These are phyloP conservation scores for Leptinotarsa lineolata DNA, from an alignment of 1,140 invertebrate species.

Conservation along the genomic window DNA sequence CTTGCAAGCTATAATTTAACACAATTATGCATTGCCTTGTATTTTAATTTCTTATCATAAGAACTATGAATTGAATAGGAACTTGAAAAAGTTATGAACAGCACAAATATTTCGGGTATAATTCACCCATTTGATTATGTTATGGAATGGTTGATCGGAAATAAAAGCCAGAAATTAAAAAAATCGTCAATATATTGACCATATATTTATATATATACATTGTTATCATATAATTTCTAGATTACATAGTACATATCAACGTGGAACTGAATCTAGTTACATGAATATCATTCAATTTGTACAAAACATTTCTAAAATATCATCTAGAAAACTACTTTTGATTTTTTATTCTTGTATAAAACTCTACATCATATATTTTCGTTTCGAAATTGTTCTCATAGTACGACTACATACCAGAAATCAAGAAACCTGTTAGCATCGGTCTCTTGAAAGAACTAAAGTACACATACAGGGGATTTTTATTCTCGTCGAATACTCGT, in stretches of 20 bases:
- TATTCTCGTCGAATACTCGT: constrained; percentile 23
- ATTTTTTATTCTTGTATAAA: constrained; percentile 51
- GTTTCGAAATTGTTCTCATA: constrained; percentile 18
- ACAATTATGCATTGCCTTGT: too few species aligned
- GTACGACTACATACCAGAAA: neutral
- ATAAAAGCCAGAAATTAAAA: constrained; percentile 27
- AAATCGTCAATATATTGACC: constrained; percentile 46
- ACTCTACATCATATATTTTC: constrained; percentile 42
- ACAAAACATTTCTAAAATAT: constrained; percentile 56
- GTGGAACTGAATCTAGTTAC: constrained; percentile 44
- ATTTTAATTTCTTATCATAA: too few species aligned
- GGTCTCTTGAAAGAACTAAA: neutral
- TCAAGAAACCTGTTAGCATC: neutral
- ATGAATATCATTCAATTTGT: constrained; percentile 49
- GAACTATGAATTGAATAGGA: too few species aligned
- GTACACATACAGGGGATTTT: neutral
- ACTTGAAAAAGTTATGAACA: too few species aligned
- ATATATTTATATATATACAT: constrained; percentile 39
- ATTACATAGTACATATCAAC: constrained; percentile 48
- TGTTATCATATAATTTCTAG: constrained; percentile 45
- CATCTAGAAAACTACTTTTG: constrained; percentile 56
- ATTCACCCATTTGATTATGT: too few species aligned
- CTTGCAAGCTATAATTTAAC: too few species aligned
- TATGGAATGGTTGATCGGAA: neutral
- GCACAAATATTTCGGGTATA: too few species aligned